These are phyloP conservation scores for Carlito syrichta DNA, from an alignment of 2,113 vertebrate genomes.

Conservation along the genomic window DNA sequence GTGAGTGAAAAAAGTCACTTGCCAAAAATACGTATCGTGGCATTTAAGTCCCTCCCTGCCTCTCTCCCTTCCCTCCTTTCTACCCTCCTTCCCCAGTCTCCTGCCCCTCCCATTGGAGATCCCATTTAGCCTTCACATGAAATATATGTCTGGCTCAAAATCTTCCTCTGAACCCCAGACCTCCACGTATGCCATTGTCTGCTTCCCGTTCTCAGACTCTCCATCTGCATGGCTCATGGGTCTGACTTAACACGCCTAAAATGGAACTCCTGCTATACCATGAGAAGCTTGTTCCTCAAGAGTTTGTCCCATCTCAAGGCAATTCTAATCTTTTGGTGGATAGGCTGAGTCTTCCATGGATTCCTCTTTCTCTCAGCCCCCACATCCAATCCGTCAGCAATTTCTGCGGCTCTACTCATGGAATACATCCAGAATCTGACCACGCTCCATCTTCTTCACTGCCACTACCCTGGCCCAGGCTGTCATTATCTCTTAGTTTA, in stretches of 20 bases:
- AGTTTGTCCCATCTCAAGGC: background rate
- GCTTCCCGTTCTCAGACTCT: background rate
- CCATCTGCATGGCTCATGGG: background rate
- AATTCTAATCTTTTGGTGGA: background rate
- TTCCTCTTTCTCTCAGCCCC: background rate
- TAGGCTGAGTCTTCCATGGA: background rate
- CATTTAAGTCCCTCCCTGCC: too few species aligned
- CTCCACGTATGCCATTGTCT: background rate
- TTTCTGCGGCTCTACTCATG: background rate
- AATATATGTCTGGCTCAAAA: background rate
- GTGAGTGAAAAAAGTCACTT: background rate
- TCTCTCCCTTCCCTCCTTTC: background rate
- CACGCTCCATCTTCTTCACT: background rate
- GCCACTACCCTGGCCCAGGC: background rate
- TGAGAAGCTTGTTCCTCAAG: background rate
- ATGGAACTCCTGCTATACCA: background rate
- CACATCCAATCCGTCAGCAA: background rate
- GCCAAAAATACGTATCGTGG: background rate
- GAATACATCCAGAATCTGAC: background rate
- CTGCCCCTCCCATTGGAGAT: background rate
- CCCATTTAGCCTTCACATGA: background rate
- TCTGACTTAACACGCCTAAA: background rate
- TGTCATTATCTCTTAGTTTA: background rate
- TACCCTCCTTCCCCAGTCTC: background rate
- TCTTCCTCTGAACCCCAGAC: background rate